Conservation (phyloP, 2,797 vertebrate genomes). For the Spatula clypeata region DNA sequence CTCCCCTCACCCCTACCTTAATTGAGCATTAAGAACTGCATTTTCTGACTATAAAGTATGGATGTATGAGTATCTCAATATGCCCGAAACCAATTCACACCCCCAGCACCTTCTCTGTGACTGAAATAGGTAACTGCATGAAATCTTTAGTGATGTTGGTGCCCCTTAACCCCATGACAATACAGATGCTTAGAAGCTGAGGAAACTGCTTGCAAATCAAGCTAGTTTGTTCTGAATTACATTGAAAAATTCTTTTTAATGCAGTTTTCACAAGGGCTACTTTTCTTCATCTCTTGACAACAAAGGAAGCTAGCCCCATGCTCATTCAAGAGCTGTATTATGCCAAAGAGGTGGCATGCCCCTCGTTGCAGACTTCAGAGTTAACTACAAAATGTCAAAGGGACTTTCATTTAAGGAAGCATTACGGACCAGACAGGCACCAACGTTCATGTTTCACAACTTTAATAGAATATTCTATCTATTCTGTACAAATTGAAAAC, state of each 20-base stretch:
- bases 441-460: conserved; percentile 89
- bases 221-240: not conserved
- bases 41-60: not conserved
- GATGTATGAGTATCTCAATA: not conserved
- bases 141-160: rapidly evolving
- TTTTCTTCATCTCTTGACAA: not conserved
- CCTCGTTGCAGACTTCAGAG: not conserved
- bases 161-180: not conserved
- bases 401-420: not conserved
- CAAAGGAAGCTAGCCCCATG: not conserved
- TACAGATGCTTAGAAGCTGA: not conserved
- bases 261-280: not conserved
- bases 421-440: conserved; percentile 56
- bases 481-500: conserved; percentile 98
- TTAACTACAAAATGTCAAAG: rapidly evolving
- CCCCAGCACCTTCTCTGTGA: not conserved
- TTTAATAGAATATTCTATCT: conserved; percentile 99
- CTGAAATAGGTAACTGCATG: rapidly evolving
- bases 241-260: not conserved
- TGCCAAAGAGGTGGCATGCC: not conserved
- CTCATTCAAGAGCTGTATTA: not conserved
- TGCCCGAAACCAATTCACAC: rapidly evolving
- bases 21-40: rapidly evolving
- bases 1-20: not conserved
- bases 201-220: not conserved